Percentiles rank a stretch among this genome's conserved stretches.
Conservation (phyloP, 2,888 invertebrate species). For the Pteria penguin region DNA sequence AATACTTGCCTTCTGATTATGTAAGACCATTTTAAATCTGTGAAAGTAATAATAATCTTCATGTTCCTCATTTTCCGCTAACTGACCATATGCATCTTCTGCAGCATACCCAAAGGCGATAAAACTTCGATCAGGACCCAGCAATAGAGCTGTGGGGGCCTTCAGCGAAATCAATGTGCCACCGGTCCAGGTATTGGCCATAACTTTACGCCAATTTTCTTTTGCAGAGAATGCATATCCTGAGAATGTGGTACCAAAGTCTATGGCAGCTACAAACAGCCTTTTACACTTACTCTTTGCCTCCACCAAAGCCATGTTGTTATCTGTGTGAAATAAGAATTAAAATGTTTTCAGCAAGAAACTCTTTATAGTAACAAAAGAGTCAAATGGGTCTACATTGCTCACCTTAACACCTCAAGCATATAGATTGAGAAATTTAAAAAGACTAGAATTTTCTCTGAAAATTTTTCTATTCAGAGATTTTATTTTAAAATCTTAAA, state of each 20-base stretch:
- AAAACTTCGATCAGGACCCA: conserved; percentile 13
- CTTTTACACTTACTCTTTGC: conserved; percentile 6
- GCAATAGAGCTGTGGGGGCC: conserved; percentile 35
- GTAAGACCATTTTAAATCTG: conserved; percentile 34
- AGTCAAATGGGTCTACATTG: no score
- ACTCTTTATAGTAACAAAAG: no score
- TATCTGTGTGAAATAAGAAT: no score
- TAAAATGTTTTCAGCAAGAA: no score
- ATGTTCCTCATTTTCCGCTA: conserved; percentile 13
- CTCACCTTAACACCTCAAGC: no score
- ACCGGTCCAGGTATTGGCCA: conserved; percentile 15
- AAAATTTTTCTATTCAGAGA: no score
- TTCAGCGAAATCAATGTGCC: conserved; percentile 15
- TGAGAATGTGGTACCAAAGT: conserved; percentile 23
- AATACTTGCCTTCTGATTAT: conserved; percentile 19
- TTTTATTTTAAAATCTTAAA: no score
- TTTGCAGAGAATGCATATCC: conserved; percentile 16
- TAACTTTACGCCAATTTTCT: conserved; percentile 8
- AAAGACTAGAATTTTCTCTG: no score
- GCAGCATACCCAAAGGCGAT: conserved; percentile 33
- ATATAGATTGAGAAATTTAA: no score
- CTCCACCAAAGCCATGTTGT: neutral
- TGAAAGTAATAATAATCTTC: conserved; percentile 34
- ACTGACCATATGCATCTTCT: conserved; percentile 11
- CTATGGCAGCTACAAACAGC: conserved; percentile 16